Percentiles rank a stretch among this genome's conserved stretches.
Evolutionary conservation across 35 echinoderm and acorn worm genomes (phyloP).

Genomic region (Heliocidaris erythrogramma): DNA sequence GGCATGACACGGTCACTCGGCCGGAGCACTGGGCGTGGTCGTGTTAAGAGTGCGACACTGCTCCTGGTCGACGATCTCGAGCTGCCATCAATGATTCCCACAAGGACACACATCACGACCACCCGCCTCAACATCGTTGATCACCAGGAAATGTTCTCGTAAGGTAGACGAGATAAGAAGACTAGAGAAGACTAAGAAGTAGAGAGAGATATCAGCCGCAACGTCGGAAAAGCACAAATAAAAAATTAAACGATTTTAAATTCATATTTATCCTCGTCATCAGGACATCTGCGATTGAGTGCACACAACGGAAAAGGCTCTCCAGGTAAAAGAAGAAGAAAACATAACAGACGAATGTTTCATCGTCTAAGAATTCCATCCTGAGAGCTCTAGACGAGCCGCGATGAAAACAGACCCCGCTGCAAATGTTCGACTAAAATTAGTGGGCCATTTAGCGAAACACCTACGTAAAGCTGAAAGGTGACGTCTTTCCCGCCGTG

Average conservation of each 20-base stretch:
- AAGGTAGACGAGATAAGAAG: background rate
- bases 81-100: background rate
- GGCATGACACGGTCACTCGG: constrained; percentile 58
- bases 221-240: background rate
- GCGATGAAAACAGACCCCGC: constrained; percentile 21
- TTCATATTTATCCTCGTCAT: constrained; percentile 21
- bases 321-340: background rate
- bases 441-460: background rate
- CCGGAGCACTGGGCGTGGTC: constrained; percentile 64
- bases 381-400: background rate
- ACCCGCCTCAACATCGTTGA: background rate
- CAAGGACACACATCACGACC: background rate
- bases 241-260: background rate
- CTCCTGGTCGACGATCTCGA: background rate
- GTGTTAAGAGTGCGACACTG: background rate
- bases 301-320: background rate
- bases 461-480: constrained; percentile 23
- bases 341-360: background rate
- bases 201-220: background rate
- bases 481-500: constrained; percentile 9
- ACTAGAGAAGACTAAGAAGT: background rate
- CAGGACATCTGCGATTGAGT: background rate
- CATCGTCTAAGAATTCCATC: constrained; percentile 24
- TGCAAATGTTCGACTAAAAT: constrained; percentile 17
- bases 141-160: background rate